Conservation (phyloP, 1,140 invertebrate genomes). For the Centruroides sculpturatus region DNA sequence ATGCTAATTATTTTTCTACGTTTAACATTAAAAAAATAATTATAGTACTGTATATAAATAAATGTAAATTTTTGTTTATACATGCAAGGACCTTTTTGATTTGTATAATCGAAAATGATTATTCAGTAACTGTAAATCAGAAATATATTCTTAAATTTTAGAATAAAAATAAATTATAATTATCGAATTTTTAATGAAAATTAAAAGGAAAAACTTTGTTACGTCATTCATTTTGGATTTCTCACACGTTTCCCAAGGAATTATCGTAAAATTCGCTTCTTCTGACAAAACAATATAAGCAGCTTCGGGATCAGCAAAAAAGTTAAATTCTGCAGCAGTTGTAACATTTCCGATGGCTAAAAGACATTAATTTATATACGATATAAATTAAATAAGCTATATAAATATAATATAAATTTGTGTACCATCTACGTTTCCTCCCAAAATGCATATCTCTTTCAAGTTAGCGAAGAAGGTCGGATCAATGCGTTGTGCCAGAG, state of each 20-base stretch:
- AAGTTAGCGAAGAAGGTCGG: conserved; percentile 27
- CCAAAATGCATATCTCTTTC: conserved; percentile 16
- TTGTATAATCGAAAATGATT: too few relatives aligned
- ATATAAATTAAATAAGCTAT: neutral
- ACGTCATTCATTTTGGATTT: neutral
- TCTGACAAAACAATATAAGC: conserved; percentile 48
- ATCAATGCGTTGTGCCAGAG: conserved; percentile 32
- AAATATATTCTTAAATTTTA: too few relatives aligned
- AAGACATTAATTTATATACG: neutral
- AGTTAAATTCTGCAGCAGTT: conserved; percentile 60
- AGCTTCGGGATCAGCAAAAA: conserved; percentile 59
- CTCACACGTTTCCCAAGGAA: conserved; percentile 47
- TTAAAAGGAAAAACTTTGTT: neutral
- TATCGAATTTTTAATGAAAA: too few relatives aligned
- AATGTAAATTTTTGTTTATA: too few relatives aligned
- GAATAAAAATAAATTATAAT: too few relatives aligned
- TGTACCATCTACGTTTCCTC: conserved; percentile 28
- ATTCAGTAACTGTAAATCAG: too few relatives aligned
- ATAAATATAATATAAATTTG: neutral
- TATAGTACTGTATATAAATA: too few relatives aligned
- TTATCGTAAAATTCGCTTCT: conserved; percentile 39
- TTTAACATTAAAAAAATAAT: too few relatives aligned
- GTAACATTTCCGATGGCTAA: conserved; percentile 47
- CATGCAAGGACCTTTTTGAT: too few relatives aligned
- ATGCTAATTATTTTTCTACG: too few relatives aligned